phyloP scores from a whole-genome alignment of 2,113 vertebrate genomes.

The Aphyosemion australe region DNA sequence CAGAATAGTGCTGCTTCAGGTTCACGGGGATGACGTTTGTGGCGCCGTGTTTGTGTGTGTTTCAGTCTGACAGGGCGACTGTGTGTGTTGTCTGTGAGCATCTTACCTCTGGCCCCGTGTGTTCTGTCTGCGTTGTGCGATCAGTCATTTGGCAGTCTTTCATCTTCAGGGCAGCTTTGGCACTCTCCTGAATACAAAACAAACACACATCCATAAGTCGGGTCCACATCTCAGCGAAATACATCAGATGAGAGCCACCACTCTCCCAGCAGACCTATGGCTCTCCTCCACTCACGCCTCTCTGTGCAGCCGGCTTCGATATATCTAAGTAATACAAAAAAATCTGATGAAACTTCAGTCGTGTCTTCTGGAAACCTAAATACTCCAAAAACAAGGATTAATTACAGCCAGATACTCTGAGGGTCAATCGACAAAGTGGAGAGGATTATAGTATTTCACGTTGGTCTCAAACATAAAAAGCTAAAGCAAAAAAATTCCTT shows the following conservation, averaged over 20 bases:
- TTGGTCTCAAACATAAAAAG: no score
- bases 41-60: slow-evolving; percentile 10
- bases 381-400: slow-evolving; percentile 49
- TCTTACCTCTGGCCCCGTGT: slow-evolving; percentile 90
- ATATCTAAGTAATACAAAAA: slow-evolving; percentile 31
- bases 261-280: slow-evolving; percentile 34
- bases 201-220: slow-evolving; percentile 52
- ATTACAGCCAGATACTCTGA: slow-evolving; percentile 44
- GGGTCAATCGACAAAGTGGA: slow-evolving; percentile 41
- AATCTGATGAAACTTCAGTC: slow-evolving; percentile 3
- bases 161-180: slow-evolving; percentile 84
- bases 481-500: slow-evolving; percentile 55
- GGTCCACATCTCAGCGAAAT: slow-evolving; percentile 23
- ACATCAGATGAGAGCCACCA: slow-evolving; percentile 37
- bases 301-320: slow-evolving; percentile 8
- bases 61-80: slow-evolving; percentile 14
- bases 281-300: slow-evolving; percentile 8
- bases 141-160: slow-evolving; percentile 87
- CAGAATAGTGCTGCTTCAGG: slow-evolving; percentile 5
- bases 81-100: slow-evolving; percentile 33
- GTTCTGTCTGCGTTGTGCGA: slow-evolving; percentile 94
- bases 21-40: slow-evolving; percentile 4
- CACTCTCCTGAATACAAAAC: slow-evolving; percentile 85
- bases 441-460: slow-evolving; percentile 26
- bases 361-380: slow-evolving; percentile 35